A percentile compares a stretch with the other conserved stretches of the same genome.
Evolutionary conservation across 2,113 vertebrate species (phyloP).

Genomic region (Procavia capensis): DNA sequence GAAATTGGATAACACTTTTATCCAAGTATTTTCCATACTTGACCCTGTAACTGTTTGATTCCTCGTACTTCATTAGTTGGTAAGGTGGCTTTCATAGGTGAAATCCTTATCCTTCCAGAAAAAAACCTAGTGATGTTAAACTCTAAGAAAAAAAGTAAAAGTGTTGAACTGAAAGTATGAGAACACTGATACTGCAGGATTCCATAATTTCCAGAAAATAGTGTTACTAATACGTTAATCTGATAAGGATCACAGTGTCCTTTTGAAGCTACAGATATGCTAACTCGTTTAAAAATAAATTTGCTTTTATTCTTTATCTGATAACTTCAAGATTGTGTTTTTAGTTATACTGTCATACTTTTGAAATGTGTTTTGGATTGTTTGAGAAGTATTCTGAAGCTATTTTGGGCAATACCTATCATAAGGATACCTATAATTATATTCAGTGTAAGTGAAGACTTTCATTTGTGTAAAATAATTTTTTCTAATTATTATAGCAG

Average conservation of each 20-base stretch:
- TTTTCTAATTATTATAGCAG: constrained; percentile 49
- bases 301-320: constrained; percentile 3
- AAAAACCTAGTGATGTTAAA: not conserved
- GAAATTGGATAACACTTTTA: constrained; percentile 50
- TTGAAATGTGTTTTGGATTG: constrained; percentile 25
- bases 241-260: not conserved
- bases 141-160: not conserved
- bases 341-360: constrained; percentile 33
- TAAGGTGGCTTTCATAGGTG: not conserved
- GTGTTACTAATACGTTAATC: constrained; percentile 42
- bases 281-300: constrained; percentile 57
- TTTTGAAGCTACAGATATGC: not conserved
- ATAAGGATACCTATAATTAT: constrained; percentile 25
- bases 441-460: constrained; percentile 9
- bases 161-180: not conserved
- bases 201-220: constrained; percentile 39
- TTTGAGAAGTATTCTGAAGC: constrained; percentile 42
- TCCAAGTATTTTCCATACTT: not conserved
- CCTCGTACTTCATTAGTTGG: not conserved
- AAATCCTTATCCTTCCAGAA: not conserved
- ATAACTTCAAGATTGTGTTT: constrained; percentile 26
- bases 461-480: not conserved
- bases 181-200: constrained; percentile 31
- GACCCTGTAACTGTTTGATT: constrained; percentile 13
- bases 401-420: constrained; percentile 37